Evolutionary conservation across 1,140 invertebrate species (phyloP).

Genomic region (Gryon sp.): DNA sequence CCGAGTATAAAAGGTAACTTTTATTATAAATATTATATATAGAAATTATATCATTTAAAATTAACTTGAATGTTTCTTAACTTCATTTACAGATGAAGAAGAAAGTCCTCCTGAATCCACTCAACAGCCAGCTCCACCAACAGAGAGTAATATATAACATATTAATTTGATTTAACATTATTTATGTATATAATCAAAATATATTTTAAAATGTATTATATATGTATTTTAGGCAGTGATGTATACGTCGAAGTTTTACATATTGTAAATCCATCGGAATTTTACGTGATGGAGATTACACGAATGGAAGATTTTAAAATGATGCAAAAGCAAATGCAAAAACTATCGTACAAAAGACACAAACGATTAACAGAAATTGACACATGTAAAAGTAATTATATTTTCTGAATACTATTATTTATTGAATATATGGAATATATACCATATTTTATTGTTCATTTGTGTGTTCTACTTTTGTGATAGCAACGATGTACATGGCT

Average conservation of each 20-base stretch:
- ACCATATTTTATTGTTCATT: not conserved
- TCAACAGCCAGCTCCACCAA: too few species aligned
- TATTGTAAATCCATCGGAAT: conserved; percentile 83
- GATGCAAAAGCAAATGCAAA: conserved; percentile 35
- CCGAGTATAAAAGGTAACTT: not conserved
- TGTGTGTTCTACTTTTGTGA: conserved; percentile 22
- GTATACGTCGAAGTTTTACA: conserved; percentile 81
- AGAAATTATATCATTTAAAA: too few species aligned
- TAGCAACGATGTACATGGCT: conserved; percentile 77
- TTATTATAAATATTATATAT: too few species aligned
- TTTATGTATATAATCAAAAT: not conserved
- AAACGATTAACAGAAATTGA: not conserved
- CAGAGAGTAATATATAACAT: too few species aligned
- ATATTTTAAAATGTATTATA: conserved; percentile 6
- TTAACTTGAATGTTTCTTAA: too few species aligned
- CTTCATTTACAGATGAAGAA: too few species aligned
- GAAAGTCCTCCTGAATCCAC: too few species aligned
- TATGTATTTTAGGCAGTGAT: conserved; percentile 72
- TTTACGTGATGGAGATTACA: conserved; percentile 83
- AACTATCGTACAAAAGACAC: conserved; percentile 2
- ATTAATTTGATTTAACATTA: too few species aligned
- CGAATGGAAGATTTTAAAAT: conserved; percentile 78
- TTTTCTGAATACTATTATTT: not conserved
- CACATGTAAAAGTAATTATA: conserved; percentile 17
- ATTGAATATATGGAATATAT: not conserved